A percentile compares a stretch with the other conserved stretches of the same genome.
Evolutionary conservation across 2,113 vertebrate species (phyloP).

Genomic region (Boleophthalmus pectinirostris): DNA sequence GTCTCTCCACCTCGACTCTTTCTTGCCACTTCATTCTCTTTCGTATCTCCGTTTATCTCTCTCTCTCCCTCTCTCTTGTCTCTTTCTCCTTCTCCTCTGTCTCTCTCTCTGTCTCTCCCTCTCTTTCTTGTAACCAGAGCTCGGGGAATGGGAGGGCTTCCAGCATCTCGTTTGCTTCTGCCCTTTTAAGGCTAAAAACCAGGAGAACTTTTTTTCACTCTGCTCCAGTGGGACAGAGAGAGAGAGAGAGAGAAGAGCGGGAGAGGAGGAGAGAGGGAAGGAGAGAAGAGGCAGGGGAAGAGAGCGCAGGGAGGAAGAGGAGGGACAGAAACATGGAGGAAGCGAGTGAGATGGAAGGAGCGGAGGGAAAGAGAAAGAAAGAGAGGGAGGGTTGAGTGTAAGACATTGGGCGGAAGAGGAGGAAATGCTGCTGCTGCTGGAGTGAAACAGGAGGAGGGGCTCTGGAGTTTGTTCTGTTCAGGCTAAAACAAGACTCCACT

Average conservation of each 20-base stretch:
- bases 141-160: conserved; percentile 74
- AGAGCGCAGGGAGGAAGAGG: conserved; percentile 54
- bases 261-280: not conserved
- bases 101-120: conserved; percentile 1
- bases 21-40: too few relatives aligned
- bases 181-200: conserved; percentile 84
- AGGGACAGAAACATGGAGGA: conserved; percentile 9
- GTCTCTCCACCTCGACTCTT: too few relatives aligned
- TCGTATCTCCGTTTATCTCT: too few relatives aligned
- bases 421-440: conserved; percentile 66
- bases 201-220: conserved; percentile 71
- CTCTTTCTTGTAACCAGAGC: conserved; percentile 77
- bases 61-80: too few relatives aligned
- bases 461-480: conserved; percentile 27
- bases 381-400: conserved; percentile 40
- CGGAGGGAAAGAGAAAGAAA: conserved; percentile 36
- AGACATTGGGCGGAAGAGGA: conserved; percentile 64
- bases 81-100: too few relatives aligned
- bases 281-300: not conserved
- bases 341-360: not conserved
- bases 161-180: conserved; percentile 81
- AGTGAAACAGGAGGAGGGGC: conserved; percentile 16
- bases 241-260: conserved; percentile 19
- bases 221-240: conserved; percentile 32
- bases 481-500: not conserved